Conservation (phyloP, 2,888 invertebrate species). For the Cephalotes varians region DNA sequence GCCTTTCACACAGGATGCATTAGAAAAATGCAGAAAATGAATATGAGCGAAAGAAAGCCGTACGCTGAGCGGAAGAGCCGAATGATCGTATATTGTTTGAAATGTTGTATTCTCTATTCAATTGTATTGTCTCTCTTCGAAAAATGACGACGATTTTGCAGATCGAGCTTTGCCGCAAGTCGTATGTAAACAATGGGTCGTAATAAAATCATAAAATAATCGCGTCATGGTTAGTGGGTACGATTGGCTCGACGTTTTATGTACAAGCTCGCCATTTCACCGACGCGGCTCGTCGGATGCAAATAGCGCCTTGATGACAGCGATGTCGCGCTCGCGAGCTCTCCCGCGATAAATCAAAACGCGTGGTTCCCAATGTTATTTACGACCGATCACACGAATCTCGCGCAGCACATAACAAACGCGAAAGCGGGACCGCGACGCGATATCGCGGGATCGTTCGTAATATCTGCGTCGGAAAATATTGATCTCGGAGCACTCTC, state of each 20-base stretch:
- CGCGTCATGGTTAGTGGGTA: not conserved
- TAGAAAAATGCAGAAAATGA: not conserved
- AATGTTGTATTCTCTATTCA: not conserved
- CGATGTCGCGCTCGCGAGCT: not conserved
- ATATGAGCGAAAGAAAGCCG: not conserved
- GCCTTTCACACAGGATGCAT: not conserved
- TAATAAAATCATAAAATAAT: constrained; percentile 7
- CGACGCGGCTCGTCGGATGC: constrained; percentile 8
- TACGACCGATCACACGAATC: not conserved
- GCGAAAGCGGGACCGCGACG: not conserved
- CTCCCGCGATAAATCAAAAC: constrained; percentile 41
- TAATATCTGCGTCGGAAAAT: not conserved
- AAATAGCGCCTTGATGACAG: constrained; percentile 13
- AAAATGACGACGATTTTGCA: constrained; percentile 1
- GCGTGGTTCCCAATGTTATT: constrained; percentile 5
- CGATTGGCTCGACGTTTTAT: constrained; percentile 3
- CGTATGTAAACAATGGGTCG: constrained; percentile 5
- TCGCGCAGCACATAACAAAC: not conserved
- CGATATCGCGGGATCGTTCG: constrained; percentile 9
- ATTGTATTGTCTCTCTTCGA: not conserved
- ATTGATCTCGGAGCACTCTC: not conserved
- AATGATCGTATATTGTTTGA: not conserved
- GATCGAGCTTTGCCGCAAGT: not conserved
- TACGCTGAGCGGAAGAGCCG: not conserved
- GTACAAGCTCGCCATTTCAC: constrained; percentile 9